These are phyloP conservation scores for Pseudorhiza aurosa DNA, from an alignment of 30 jellyfish, hydroid and myxozoan species.

Conservation along the genomic window DNA sequence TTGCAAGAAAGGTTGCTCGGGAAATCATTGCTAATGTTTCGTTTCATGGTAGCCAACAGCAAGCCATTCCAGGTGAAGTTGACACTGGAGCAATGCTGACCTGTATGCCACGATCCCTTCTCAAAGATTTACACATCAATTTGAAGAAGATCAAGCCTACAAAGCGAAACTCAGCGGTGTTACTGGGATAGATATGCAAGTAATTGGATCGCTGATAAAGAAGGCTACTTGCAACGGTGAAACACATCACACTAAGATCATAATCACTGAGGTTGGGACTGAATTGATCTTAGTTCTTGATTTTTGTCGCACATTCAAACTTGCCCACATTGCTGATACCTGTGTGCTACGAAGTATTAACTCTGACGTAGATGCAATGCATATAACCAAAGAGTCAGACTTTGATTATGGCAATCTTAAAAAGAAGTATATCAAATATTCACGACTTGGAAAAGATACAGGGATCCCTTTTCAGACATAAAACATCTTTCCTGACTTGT, in stretches of 20 bases:
- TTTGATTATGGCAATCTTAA: slow-evolving; percentile 2
- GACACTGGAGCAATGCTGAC: slow-evolving; percentile 51
- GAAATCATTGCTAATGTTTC: slow-evolving; percentile 19
- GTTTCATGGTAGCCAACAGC: slow-evolving; percentile 4
- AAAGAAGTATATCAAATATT: slow-evolving; percentile 13
- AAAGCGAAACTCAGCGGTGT: slow-evolving; percentile 21
- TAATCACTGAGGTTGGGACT: slow-evolving; percentile 32
- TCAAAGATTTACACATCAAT: not conserved
- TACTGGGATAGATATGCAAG: slow-evolving; percentile 20
- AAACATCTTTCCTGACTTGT: slow-evolving; percentile 18
- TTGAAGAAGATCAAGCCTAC: not conserved
- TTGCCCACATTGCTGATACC: slow-evolving; percentile 7
- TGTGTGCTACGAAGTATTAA: slow-evolving; percentile 13
- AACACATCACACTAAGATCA: not conserved
- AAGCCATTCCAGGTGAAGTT: slow-evolving; percentile 2
- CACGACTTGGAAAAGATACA: slow-evolving; percentile 25
- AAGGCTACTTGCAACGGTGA: slow-evolving; percentile 25
- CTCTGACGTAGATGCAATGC: slow-evolving; percentile 41
- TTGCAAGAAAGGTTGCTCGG: slow-evolving; percentile 15
- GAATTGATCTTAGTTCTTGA: slow-evolving; percentile 34
- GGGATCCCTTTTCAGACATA: too few species aligned
- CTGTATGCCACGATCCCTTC: slow-evolving; percentile 30
- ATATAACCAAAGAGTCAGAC: slow-evolving; percentile 25
- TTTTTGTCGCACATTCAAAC: slow-evolving; percentile 22
- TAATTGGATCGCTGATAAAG: not conserved